These are phyloP conservation scores for Machimus rusticus DNA, from an alignment of 2,888 invertebrate species.

Conservation along the genomic window DNA sequence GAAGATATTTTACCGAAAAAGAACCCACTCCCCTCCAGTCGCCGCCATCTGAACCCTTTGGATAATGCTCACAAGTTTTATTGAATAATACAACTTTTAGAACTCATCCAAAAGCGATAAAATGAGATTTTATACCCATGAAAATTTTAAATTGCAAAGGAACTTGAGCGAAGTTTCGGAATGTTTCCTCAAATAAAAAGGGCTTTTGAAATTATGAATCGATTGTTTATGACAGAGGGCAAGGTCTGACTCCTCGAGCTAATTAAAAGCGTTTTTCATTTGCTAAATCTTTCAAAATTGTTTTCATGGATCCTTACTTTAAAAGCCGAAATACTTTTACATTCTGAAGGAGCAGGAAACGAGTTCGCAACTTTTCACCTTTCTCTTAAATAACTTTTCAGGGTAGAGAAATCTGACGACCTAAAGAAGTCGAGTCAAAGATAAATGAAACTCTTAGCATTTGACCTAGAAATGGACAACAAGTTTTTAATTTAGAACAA, in stretches of 20 bases:
- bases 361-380: background rate
- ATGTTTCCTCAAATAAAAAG: background rate
- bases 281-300: background rate
- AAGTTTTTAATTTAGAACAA: background rate
- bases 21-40: background rate
- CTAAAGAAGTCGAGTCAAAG: background rate
- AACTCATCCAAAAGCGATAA: background rate
- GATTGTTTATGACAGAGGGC: background rate
- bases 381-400: background rate
- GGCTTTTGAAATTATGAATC: background rate
- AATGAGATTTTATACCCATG: background rate
- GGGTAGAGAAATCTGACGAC: background rate
- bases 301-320: background rate
- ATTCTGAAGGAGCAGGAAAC: background rate
- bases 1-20: background rate
- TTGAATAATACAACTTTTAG: background rate
- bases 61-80: background rate
- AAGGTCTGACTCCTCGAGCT: background rate
- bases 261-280: background rate
- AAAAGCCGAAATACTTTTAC: background rate
- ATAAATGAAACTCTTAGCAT: background rate
- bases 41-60: background rate
- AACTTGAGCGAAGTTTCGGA: background rate
- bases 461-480: background rate
- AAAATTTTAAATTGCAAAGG: background rate